Evolutionary conservation across 2,113 vertebrate species (phyloP).

Genomic region (Vireo altiloquus): DNA sequence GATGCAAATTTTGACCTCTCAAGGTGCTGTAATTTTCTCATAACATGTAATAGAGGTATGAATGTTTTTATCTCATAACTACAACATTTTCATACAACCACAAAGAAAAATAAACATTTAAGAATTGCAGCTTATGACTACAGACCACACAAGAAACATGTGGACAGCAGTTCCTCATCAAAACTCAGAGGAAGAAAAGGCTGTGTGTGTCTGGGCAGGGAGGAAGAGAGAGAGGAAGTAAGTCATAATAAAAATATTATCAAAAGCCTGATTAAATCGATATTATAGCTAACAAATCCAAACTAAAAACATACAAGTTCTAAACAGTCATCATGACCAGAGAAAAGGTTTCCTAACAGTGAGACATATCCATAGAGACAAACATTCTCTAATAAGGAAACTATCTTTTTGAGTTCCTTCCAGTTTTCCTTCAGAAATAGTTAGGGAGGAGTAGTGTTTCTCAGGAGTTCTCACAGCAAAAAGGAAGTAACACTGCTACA

Average conservation of each 20-base stretch:
- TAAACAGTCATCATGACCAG: not conserved
- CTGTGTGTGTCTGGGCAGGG: not conserved
- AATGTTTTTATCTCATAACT: not conserved
- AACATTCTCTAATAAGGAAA: slow-evolving; percentile 9
- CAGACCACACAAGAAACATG: slow-evolving; percentile 32
- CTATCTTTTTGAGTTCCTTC: slow-evolving; percentile 5
- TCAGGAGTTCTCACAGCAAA: not conserved
- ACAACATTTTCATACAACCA: not conserved
- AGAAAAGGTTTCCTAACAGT: not conserved
- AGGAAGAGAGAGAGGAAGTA: not conserved
- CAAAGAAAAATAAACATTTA: not conserved
- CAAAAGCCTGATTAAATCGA: not conserved
- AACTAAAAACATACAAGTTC: not conserved
- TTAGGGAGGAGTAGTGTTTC: not conserved
- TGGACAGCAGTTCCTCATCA: not conserved
- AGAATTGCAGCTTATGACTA: slow-evolving; percentile 5
- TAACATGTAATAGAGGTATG: not conserved
- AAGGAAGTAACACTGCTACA: slow-evolving; percentile 17
- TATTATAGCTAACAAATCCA: not conserved
- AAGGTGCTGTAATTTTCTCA: not conserved
- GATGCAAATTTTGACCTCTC: not conserved
- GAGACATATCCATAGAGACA: not conserved
- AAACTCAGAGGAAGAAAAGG: not conserved
- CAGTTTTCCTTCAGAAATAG: not conserved
- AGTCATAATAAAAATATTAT: slow-evolving; percentile 30